These are phyloP conservation scores for Parauchenoglanis ngamensis DNA, from an alignment of 2,797 vertebrate species.

Conservation along the genomic window DNA sequence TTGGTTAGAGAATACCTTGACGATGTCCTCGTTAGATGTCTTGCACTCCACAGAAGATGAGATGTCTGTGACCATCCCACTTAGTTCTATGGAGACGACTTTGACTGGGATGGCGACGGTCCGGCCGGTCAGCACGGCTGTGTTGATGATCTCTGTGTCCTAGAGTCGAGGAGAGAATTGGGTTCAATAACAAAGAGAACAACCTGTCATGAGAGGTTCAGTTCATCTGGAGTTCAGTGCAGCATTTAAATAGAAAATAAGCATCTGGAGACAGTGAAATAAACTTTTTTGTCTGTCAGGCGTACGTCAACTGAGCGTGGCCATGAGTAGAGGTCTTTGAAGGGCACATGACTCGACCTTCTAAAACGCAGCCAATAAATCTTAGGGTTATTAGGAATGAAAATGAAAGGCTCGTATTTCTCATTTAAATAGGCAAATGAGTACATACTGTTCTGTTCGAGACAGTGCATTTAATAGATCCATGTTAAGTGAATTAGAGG, in stretches of 20 bases:
- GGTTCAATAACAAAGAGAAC: background rate
- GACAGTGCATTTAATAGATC: constrained; percentile 1
- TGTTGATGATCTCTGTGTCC: constrained; percentile 99
- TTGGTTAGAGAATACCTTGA: constrained; percentile 81
- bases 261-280: constrained; percentile 11
- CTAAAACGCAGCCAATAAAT: constrained; percentile 32
- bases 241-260: background rate
- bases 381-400: constrained; percentile 29
- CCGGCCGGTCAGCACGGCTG: constrained; percentile 91
- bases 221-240: constrained; percentile 12
- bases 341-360: constrained; percentile 11
- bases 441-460: background rate
- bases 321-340: background rate
- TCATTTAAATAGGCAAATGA: constrained; percentile 14
- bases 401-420: constrained; percentile 34
- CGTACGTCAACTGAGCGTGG: constrained; percentile 17
- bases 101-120: constrained; percentile 96
- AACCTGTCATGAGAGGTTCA: constrained; percentile 2
- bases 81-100: constrained; percentile 95
- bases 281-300: constrained; percentile 8
- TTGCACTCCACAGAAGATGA: constrained; percentile 89
- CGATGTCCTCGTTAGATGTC: constrained; percentile 94
- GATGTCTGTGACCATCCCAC: constrained; percentile 83
- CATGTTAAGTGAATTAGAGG: constrained; percentile 1
- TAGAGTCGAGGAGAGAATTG: constrained; percentile 56